Percentiles rank a stretch among this genome's conserved stretches.
phyloP scores from a whole-genome alignment of 2,888 invertebrate genomes.

The Antheraea yamamai region DNA sequence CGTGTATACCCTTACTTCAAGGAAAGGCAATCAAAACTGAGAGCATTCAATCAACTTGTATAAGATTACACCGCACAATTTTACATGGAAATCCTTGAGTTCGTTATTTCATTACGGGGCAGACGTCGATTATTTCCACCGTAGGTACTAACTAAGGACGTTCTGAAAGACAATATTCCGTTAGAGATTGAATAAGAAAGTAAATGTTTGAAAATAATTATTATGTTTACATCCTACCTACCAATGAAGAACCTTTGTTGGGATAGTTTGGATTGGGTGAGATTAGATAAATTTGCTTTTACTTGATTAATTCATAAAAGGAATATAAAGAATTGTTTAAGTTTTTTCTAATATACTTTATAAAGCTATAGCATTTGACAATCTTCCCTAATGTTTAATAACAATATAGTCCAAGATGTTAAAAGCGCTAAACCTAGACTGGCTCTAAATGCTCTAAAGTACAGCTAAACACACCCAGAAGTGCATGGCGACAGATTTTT shows the following conservation, averaged over 20 bases:
- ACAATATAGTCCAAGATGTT: too few relatives aligned
- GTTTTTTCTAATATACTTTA: too few relatives aligned
- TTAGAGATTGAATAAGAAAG: neutral
- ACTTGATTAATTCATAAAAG: too few relatives aligned
- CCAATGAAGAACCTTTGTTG: neutral
- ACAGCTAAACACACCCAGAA: too few relatives aligned
- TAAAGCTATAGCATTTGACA: too few relatives aligned
- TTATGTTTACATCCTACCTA: neutral
- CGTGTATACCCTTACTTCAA: slow-evolving; percentile 2
- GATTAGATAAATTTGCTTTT: neutral
- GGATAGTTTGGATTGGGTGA: neutral
- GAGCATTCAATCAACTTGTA: slow-evolving; percentile 14
- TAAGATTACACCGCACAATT: slow-evolving; percentile 15
- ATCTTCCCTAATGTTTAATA: too few relatives aligned
- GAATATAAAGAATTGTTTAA: too few relatives aligned
- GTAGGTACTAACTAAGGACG: slow-evolving; percentile 1
- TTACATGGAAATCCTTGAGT: slow-evolving; percentile 11
- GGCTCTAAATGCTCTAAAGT: too few relatives aligned
- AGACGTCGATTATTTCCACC: neutral
- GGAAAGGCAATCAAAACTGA: slow-evolving; percentile 13
- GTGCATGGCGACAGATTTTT: too few relatives aligned
- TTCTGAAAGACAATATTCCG: neutral
- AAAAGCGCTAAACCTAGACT: too few relatives aligned
- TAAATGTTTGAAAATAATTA: neutral
- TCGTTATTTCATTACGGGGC: slow-evolving; percentile 7